These are phyloP conservation scores for Spicauda simplicius DNA, from an alignment of 2,888 invertebrate species.

Conservation along the genomic window DNA sequence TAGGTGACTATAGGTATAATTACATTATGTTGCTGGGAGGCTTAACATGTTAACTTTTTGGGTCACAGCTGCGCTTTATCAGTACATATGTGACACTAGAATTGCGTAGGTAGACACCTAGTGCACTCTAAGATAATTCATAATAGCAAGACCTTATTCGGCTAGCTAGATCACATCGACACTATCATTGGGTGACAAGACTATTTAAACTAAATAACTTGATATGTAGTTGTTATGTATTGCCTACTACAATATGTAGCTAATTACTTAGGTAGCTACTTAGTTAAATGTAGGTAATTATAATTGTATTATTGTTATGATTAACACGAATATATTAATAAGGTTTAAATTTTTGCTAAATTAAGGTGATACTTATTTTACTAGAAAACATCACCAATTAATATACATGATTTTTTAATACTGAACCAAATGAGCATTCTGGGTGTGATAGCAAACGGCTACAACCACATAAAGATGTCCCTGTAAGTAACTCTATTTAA, in stretches of 20 bases:
- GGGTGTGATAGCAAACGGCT: too few relatives aligned
- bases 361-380: too few relatives aligned
- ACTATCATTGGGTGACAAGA: background rate
- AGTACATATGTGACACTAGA: conserved; percentile 61
- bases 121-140: conserved; percentile 53
- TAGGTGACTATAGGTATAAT: conserved; percentile 31
- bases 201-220: background rate
- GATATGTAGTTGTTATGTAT: background rate
- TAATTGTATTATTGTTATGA: too few relatives aligned
- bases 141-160: conserved; percentile 56
- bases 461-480: too few relatives aligned
- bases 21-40: conserved; percentile 31
- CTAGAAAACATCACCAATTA: too few relatives aligned
- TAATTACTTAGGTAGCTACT: too few relatives aligned
- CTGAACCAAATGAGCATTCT: too few relatives aligned
- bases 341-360: too few relatives aligned
- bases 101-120: conserved; percentile 28
- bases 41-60: conserved; percentile 59
- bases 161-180: background rate
- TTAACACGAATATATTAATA: too few relatives aligned
- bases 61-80: conserved; percentile 81
- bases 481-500: too few relatives aligned
- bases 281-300: too few relatives aligned
- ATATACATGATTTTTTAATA: too few relatives aligned
- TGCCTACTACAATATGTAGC: background rate